Conservation (phyloP, 2,113 vertebrate genomes). For the Pterophyllum scalare region DNA sequence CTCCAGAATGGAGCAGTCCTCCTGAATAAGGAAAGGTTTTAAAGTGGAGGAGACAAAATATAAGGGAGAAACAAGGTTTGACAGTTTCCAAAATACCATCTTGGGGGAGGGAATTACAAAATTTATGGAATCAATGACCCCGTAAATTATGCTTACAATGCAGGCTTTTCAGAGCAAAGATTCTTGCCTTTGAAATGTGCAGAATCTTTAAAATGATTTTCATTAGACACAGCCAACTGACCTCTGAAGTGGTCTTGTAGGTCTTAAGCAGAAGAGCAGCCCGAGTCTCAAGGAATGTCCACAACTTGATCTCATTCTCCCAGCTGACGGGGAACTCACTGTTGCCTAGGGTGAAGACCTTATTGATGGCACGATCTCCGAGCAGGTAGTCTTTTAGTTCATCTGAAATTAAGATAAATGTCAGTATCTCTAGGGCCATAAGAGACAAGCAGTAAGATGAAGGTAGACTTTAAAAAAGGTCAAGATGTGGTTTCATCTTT, state of each 20-base stretch:
- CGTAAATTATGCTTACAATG: neutral
- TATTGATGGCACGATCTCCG: conserved; percentile 90
- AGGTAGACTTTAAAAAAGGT: neutral
- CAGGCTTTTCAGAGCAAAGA: neutral
- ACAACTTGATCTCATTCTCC: conserved; percentile 97
- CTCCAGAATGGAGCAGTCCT: conserved; percentile 87
- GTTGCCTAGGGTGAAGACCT: conserved; percentile 96
- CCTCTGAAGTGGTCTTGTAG: conserved; percentile 88
- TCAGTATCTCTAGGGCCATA: neutral
- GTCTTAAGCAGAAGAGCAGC: conserved; percentile 94
- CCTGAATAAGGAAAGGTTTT: conserved; percentile 73
- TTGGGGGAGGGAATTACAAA: no score
- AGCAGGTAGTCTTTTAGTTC: conserved; percentile 93
- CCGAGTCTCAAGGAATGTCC: conserved; percentile 96
- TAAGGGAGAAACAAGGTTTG: neutral
- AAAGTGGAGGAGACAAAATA: neutral
- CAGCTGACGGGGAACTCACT: conserved; percentile 95
- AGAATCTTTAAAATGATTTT: neutral
- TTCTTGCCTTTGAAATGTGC: neutral
- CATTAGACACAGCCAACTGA: neutral
- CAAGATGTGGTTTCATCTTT: neutral
- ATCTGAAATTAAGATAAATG: conserved; percentile 80
- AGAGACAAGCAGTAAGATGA: neutral
- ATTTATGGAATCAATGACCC: neutral
- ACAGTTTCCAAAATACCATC: neutral